These are phyloP conservation scores for Trematomus bernacchii DNA, from an alignment of 2,797 vertebrate genomes.

Conservation along the genomic window DNA sequence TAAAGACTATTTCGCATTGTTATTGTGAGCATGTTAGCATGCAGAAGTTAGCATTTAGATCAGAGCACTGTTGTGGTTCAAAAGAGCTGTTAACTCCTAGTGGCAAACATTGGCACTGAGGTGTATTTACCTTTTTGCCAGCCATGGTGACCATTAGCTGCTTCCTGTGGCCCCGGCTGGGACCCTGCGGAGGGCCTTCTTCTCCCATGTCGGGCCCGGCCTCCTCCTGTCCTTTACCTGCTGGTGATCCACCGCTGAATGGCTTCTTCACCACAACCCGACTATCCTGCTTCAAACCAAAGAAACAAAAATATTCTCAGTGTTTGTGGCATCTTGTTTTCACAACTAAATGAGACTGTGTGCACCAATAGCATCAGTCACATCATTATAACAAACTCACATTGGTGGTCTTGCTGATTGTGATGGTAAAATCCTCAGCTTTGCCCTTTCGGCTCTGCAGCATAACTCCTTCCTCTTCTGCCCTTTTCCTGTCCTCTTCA, in stretches of 20 bases:
- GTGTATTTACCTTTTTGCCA: conserved; percentile 85
- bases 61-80: neutral
- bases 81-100: neutral
- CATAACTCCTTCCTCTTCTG: conserved; percentile 93
- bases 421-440: conserved; percentile 93
- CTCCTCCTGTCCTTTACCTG: conserved; percentile 71
- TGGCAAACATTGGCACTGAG: neutral
- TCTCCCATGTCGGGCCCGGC: conserved; percentile 72
- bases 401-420: conserved; percentile 92
- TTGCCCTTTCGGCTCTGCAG: conserved; percentile 87
- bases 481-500: conserved; percentile 95
- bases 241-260: conserved; percentile 61
- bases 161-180: conserved; percentile 89
- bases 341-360: neutral
- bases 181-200: conserved; percentile 73
- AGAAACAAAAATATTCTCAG: conserved; percentile 20
- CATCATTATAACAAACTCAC: conserved; percentile 81
- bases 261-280: conserved; percentile 92
- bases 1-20: neutral
- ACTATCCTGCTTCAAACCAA: conserved; percentile 86
- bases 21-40: neutral
- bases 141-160: conserved; percentile 93
- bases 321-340: neutral
- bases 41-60: neutral
- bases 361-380: neutral